A percentile compares a stretch with the other conserved stretches of the same genome.
Evolutionary conservation across 30 jellyfish, hydroid and myxozoan species (phyloP).

Genomic region (Nemopilema nomurai): DNA sequence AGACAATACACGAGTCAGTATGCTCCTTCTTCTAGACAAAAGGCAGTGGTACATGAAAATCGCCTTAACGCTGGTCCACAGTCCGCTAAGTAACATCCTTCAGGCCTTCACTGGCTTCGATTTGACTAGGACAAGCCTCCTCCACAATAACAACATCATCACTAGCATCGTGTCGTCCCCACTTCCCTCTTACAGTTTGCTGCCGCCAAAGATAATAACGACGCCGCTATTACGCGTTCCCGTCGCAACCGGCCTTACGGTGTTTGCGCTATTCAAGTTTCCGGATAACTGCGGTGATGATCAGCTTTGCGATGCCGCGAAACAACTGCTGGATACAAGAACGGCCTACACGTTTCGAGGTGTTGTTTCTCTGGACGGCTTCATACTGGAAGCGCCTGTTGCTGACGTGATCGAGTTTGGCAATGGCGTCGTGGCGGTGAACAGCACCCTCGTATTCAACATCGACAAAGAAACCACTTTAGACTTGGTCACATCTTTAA

Average conservation of each 20-base stretch:
- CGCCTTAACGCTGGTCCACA: slow-evolving; percentile 81
- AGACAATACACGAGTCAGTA: slow-evolving; percentile 75
- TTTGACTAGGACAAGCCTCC: slow-evolving; percentile 67
- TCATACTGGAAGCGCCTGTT: slow-evolving; percentile 71
- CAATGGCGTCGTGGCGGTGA: slow-evolving; percentile 68
- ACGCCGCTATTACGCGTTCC: slow-evolving; percentile 96
- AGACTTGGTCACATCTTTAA: slow-evolving; percentile 66
- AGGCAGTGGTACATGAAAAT: slow-evolving; percentile 85
- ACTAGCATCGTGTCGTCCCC: slow-evolving; percentile 94
- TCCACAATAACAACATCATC: slow-evolving; percentile 87
- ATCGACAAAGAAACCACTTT: slow-evolving; percentile 79
- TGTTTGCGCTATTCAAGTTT: slow-evolving; percentile 79
- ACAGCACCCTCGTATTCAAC: slow-evolving; percentile 76
- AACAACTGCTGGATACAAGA: slow-evolving; percentile 58
- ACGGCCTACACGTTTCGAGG: slow-evolving; percentile 88
- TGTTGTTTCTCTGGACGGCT: slow-evolving; percentile 70
- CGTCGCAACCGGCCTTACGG: slow-evolving; percentile 74
- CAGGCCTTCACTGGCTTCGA: slow-evolving; percentile 97
- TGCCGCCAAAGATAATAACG: slow-evolving; percentile 97
- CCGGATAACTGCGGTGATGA: slow-evolving; percentile 99
- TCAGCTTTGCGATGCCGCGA: slow-evolving; percentile 80
- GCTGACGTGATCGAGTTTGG: slow-evolving; percentile 65
- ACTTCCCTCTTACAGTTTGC: slow-evolving; percentile 65
- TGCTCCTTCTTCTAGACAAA: slow-evolving; percentile 67
- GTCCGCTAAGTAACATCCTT: slow-evolving; percentile 88